phyloP scores from a whole-genome alignment of 2,888 invertebrate species.

The Lampropteryx suffumata region DNA sequence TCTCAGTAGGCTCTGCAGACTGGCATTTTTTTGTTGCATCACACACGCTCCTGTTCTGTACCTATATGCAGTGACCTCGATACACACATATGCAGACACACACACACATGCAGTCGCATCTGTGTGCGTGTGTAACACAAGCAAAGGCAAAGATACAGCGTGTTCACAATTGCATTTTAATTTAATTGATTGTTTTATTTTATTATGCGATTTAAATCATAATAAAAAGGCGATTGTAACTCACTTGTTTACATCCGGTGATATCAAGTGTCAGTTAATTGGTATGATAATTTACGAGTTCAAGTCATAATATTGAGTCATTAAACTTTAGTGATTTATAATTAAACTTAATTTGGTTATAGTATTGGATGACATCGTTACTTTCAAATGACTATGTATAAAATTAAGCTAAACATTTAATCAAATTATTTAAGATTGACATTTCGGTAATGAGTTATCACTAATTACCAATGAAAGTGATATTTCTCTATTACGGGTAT shows the following conservation, averaged over 20 bases:
- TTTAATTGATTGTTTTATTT: constrained; percentile 39
- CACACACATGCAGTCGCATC: constrained; percentile 36
- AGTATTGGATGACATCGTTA: background rate
- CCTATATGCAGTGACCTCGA: constrained; percentile 74
- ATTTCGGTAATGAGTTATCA: no score
- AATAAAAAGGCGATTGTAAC: constrained; percentile 39
- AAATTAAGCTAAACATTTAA: no score
- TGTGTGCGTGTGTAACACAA: constrained; percentile 52
- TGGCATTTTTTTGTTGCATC: constrained; percentile 59
- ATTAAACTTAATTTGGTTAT: background rate
- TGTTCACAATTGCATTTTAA: constrained; percentile 45
- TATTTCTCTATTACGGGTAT: no score
- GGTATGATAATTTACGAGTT: constrained; percentile 32
- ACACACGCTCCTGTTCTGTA: constrained; percentile 41
- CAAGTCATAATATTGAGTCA: constrained; percentile 30
- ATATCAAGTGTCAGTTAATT: constrained; percentile 30
- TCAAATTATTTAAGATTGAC: no score
- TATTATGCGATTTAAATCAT: constrained; percentile 39
- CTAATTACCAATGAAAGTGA: no score
- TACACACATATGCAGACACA: constrained; percentile 51
- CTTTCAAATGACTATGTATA: background rate
- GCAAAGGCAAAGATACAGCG: constrained; percentile 54
- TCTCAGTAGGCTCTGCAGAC: constrained; percentile 30
- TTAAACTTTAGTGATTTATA: constrained; percentile 22
- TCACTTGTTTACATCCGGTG: constrained; percentile 40